Conservation (phyloP, 2,888 invertebrate species). For the Synanthedon formicaeformis region DNA sequence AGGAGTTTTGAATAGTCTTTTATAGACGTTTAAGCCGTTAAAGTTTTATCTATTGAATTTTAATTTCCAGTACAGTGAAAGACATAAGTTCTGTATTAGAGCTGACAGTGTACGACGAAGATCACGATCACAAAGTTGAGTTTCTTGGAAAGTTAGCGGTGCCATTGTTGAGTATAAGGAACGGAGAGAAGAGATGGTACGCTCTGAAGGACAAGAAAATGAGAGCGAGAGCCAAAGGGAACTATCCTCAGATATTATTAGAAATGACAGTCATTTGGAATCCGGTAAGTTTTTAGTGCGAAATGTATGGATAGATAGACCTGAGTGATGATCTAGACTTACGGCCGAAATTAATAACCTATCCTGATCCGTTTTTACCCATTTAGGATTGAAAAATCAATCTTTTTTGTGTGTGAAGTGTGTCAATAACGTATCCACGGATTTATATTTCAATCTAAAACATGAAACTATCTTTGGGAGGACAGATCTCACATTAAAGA, state of each 20-base stretch:
- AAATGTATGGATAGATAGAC: no score
- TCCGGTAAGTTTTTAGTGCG: conserved; percentile 71
- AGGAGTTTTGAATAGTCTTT: neutral
- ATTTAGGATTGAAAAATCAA: no score
- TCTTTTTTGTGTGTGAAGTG: no score
- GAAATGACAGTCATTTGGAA: conserved; percentile 96
- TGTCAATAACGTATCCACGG: no score
- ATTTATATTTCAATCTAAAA: no score
- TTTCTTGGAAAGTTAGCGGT: conserved; percentile 94
- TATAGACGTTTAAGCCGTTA: neutral
- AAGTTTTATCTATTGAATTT: no score
- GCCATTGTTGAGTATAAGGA: conserved; percentile 86
- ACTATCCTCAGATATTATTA: conserved; percentile 86
- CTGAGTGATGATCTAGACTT: no score
- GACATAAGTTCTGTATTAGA: conserved; percentile 96
- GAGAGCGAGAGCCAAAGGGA: conserved; percentile 90
- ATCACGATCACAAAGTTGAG: conserved; percentile 97
- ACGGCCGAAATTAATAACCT: no score
- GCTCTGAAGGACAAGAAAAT: conserved; percentile 96
- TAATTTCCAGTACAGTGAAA: conserved; percentile 81
- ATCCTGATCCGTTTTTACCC: no score
- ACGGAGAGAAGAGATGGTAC: conserved; percentile 95
- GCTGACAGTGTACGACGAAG: conserved; percentile 97
- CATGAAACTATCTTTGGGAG: no score
- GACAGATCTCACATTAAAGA: no score